Conservation (phyloP, 2,113 vertebrate genomes). For the Phaetusa simplex region DNA sequence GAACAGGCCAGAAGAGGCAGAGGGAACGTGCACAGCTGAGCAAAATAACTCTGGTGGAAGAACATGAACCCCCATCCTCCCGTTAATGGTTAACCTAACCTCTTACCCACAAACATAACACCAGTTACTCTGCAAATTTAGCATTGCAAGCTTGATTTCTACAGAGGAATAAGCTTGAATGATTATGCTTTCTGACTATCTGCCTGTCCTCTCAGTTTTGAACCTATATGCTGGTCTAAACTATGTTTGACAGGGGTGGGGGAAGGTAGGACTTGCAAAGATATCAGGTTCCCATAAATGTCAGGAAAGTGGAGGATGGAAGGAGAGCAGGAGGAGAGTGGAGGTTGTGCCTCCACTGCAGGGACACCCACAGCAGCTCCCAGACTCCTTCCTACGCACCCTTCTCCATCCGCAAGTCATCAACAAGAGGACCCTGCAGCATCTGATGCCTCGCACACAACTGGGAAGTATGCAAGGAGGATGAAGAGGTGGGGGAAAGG, state of each 20-base stretch:
- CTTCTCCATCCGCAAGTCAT: neutral
- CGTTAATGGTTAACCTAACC: constrained; percentile 44
- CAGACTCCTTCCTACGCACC: neutral
- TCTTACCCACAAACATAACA: neutral
- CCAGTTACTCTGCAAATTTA: constrained; percentile 12
- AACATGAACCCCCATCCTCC: neutral
- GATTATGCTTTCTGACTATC: neutral
- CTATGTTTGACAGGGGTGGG: neutral
- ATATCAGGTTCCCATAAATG: neutral
- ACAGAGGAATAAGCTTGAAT: neutral
- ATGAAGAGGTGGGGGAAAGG: neutral
- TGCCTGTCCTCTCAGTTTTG: neutral
- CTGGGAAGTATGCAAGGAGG: neutral
- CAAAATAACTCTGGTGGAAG: neutral
- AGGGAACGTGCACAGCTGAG: neutral
- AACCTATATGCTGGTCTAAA: neutral
- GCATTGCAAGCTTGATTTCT: constrained; percentile 13
- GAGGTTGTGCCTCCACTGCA: neutral
- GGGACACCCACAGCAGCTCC: neutral
- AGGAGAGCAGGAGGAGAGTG: neutral
- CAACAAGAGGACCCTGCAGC: neutral
- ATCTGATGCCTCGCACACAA: neutral
- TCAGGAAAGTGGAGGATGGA: neutral
- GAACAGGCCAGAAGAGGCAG: neutral
- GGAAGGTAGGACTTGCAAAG: neutral